Evolutionary conservation across 2,888 invertebrate species (phyloP).

Genomic region (Drosophila macrospina): DNA sequence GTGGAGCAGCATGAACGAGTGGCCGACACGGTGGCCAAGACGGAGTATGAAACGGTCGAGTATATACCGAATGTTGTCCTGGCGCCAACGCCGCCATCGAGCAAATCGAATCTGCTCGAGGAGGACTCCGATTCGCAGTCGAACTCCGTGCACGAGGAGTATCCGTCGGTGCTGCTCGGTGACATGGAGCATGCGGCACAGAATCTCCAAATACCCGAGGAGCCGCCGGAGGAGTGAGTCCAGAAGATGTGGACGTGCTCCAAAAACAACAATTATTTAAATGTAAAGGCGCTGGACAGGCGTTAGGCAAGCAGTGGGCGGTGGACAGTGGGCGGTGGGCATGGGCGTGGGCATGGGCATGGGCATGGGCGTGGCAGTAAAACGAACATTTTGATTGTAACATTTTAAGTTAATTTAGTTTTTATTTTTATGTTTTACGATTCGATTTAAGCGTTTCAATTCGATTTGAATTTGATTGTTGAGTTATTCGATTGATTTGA

Average conservation of each 20-base stretch:
- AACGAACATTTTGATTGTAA: constrained; percentile 55
- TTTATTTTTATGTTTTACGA: constrained; percentile 48
- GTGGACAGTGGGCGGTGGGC: constrained; percentile 28
- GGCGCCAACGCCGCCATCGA: constrained; percentile 60
- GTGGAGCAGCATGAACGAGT: constrained; percentile 39
- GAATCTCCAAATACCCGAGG: constrained; percentile 83
- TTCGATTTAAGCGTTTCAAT: constrained; percentile 39
- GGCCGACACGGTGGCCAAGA: constrained; percentile 74
- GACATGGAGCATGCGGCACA: constrained; percentile 80
- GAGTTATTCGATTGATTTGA: constrained; percentile 42
- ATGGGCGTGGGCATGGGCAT: constrained; percentile 33
- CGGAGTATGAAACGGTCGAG: constrained; percentile 83
- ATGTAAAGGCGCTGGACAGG: constrained; percentile 43
- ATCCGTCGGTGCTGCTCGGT: constrained; percentile 68
- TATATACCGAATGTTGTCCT: constrained; percentile 78
- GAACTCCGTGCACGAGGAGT: constrained; percentile 84
- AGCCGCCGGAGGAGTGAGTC: constrained; percentile 85
- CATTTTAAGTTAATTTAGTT: constrained; percentile 75
- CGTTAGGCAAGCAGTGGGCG: constrained; percentile 18
- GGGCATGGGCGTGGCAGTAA: constrained; percentile 54
- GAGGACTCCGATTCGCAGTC: constrained; percentile 82
- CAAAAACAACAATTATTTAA: constrained; percentile 52
- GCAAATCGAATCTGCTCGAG: constrained; percentile 72
- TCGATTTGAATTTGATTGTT: constrained; percentile 51
- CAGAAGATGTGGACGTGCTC: no score